phyloP scores from a whole-genome alignment of 2,888 invertebrate species.

The Lasioglossum zephyrum region DNA sequence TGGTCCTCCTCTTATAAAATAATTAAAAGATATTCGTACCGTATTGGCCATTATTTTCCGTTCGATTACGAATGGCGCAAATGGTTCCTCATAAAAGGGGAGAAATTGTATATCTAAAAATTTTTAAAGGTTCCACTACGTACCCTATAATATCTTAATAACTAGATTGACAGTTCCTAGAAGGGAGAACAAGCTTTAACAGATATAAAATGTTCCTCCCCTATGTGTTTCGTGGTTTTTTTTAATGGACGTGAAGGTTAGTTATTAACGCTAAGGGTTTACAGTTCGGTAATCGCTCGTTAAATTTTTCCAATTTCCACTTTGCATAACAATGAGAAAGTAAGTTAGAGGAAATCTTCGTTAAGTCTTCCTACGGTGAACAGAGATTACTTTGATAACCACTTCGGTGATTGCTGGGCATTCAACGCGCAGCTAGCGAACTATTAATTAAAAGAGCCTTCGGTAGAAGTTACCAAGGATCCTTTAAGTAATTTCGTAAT shows the following conservation, averaged over 20 bases:
- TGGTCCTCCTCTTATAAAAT: too few species aligned
- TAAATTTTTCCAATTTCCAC: slow-evolving; percentile 26
- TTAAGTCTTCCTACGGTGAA: slow-evolving; percentile 33
- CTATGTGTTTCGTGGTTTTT: not conserved
- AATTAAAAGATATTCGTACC: not conserved
- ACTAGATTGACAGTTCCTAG: not conserved
- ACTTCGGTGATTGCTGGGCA: slow-evolving; percentile 59
- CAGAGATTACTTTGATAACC: slow-evolving; percentile 62
- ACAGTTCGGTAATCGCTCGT: slow-evolving; percentile 16
- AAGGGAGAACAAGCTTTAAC: not conserved
- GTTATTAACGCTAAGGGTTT: slow-evolving; percentile 8
- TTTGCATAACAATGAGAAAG: slow-evolving; percentile 22
- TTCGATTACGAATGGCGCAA: not conserved
- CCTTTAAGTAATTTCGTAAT: slow-evolving; percentile 65
- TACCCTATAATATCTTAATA: not conserved
- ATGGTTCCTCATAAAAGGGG: not conserved
- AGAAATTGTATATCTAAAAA: not conserved
- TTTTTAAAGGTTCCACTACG: not conserved
- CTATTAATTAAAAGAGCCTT: slow-evolving; percentile 61
- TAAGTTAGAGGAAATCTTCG: slow-evolving; percentile 41
- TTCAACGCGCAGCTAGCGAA: slow-evolving; percentile 52
- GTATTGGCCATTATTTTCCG: not conserved
- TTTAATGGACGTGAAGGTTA: not conserved
- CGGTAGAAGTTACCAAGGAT: slow-evolving; percentile 52
- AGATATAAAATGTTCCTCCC: not conserved